Base-by-base conservation (phyloP, 30 jellyfish, hydroid and myxozoan species). In the Aurelia sp. region DNA sequence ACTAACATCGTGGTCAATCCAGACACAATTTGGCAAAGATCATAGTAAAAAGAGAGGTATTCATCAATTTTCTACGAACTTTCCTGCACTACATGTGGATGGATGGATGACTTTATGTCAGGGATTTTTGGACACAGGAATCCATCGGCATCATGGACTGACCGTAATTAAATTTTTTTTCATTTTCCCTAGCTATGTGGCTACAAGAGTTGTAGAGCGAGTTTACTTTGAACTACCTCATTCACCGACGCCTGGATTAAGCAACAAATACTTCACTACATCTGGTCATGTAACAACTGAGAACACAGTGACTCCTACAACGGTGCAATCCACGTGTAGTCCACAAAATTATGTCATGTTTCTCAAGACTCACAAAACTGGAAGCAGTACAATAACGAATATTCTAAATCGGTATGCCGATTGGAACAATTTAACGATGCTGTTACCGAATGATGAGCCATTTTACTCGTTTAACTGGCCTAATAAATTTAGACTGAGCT, bases 301-400 rank as follows among this genome's bases (percentile, higher is more conserved):
- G 13, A 52, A 30, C 20, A 47, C 58, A 48, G 53, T 19, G 41
- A 23, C 70, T 22, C 51, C 91, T 12, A 35, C 20, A n/a, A 62
- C 89, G 21, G 18, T 60, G 48, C 30, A 50, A 44, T 89, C 82
- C 13, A 57, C 22, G 6, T 93, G 98, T 58, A 69, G 68, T 37
- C 97, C 99, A 33, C 82, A 73, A 63, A 79, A 89, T 12, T 68
- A 88, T 58, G 97, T 94, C 31, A 86, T 94, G 30, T 94, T 94
- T 73, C 64, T 94, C 66, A 94, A 94, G 62, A 94, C 99, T 16
- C 99, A 94, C 86, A 94, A 94, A 60, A 94, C 99, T 19, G 99
- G 99, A 18, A 84, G 98, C 51, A 81, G 98, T 62, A 94, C 99
- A 19, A 89, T 94, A 12, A 94, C 99, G 41, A 94, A 94, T 68